Conservation (phyloP, 2,888 invertebrate species). For the Achlya flavicornis region DNA sequence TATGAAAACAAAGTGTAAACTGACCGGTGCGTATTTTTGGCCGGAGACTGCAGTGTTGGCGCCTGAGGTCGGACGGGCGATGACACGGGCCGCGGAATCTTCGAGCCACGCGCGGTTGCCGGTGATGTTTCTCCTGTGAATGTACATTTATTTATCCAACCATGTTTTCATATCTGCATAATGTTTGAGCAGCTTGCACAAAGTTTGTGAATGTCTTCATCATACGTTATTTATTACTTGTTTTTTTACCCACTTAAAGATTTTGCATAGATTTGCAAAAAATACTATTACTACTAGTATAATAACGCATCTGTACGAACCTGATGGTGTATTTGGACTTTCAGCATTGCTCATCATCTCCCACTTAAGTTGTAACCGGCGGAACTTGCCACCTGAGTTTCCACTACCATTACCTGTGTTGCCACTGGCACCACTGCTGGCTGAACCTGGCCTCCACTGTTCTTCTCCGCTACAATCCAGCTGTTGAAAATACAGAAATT, state of each 20-base stretch:
- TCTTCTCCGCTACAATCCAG: conserved; percentile 78
- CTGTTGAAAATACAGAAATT: conserved; percentile 38
- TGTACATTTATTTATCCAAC: conserved; percentile 5
- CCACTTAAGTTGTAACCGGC: conserved; percentile 91
- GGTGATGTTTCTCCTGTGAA: conserved; percentile 74
- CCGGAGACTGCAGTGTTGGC: conserved; percentile 67
- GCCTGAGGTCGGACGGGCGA: conserved; percentile 87
- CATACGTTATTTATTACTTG: too few species aligned
- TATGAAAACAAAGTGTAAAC: conserved; percentile 20
- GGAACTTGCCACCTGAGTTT: conserved; percentile 87
- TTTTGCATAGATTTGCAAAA: too few species aligned
- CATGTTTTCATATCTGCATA: not conserved
- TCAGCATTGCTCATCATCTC: conserved; percentile 87
- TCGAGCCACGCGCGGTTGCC: conserved; percentile 84
- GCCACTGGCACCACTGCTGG: conserved; percentile 71
- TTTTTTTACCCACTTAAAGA: too few species aligned
- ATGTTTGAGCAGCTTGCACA: not conserved
- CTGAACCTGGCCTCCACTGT: conserved; percentile 74
- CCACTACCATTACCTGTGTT: conserved; percentile 80
- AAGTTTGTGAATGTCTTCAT: too few species aligned
- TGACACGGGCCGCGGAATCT: conserved; percentile 89
- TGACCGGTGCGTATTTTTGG: conserved; percentile 75
- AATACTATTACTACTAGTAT: too few species aligned
- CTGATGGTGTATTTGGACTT: conserved; percentile 72
- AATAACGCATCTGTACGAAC: conserved; percentile 36